phyloP scores from a whole-genome alignment of 2,797 vertebrate genomes.

The Xerus rutilus region DNA sequence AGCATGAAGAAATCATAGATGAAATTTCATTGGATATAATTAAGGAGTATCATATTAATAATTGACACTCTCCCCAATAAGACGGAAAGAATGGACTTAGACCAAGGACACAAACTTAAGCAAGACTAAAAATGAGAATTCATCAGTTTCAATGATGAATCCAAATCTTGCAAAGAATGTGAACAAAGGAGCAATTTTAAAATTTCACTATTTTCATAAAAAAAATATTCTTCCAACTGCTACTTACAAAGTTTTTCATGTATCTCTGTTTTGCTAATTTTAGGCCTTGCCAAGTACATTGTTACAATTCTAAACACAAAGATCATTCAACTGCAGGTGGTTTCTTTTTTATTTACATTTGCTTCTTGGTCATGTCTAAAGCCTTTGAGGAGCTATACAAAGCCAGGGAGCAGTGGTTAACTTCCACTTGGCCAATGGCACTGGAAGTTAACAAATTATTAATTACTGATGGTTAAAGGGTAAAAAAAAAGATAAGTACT shows the following conservation, averaged over 20 bases:
- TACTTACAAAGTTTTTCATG: neutral
- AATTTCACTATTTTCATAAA: constrained; percentile 6
- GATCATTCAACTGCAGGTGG: neutral
- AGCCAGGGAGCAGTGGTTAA: neutral
- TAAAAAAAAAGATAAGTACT: neutral
- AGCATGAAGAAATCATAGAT: neutral
- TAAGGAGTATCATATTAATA: neutral
- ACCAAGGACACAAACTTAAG: neutral
- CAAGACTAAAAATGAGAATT: constrained; percentile 23
- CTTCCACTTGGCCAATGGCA: neutral
- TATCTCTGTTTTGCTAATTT: constrained; percentile 36
- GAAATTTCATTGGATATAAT: neutral
- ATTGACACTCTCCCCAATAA: neutral
- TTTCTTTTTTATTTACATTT: neutral
- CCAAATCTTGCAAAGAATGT: constrained; percentile 1
- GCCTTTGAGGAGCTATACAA: neutral
- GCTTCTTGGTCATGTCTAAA: neutral
- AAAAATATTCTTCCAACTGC: constrained; percentile 24
- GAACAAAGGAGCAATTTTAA: constrained; percentile 49
- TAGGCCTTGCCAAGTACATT: constrained; percentile 15
- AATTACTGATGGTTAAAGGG: neutral
- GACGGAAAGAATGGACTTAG: neutral
- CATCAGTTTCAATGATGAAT: neutral
- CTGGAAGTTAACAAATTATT: neutral
- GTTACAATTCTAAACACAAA: constrained; percentile 8